Conservation (phyloP, 1,140 invertebrate species). For the Aphelenchoides fujianensis region DNA sequence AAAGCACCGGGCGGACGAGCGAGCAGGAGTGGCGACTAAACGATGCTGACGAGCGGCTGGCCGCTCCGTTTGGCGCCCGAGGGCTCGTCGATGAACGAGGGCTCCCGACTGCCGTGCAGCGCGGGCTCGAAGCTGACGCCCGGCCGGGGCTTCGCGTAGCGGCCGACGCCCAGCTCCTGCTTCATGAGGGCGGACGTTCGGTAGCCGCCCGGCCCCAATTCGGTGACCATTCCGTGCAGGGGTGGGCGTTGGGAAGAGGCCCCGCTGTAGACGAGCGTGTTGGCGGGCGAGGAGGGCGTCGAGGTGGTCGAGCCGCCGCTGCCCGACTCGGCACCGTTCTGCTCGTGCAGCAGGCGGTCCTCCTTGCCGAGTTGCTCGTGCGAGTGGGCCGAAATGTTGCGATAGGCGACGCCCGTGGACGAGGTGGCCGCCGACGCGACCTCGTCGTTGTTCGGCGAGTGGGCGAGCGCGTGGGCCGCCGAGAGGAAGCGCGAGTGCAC, state of each 20-base stretch:
- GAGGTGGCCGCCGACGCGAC: conserved; percentile 6
- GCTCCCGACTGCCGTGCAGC: background rate
- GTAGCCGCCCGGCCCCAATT: background rate
- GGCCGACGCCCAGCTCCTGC: background rate
- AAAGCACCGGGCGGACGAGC: too few relatives aligned
- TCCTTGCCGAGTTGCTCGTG: background rate
- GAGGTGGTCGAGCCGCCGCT: background rate
- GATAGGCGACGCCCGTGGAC: conserved; percentile 18
- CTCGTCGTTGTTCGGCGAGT: background rate
- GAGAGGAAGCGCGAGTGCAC: background rate
- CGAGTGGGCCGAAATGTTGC: conserved; percentile 7
- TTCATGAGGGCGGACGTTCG: conserved; percentile 12
- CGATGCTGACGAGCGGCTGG: conserved; percentile 14
- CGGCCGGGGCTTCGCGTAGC: background rate
- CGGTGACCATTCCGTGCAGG: background rate
- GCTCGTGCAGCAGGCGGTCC: background rate
- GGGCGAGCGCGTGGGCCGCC: background rate
- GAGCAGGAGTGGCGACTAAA: too few relatives aligned
- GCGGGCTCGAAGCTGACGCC: conserved; percentile 9
- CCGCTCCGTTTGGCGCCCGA: conserved; percentile 1
- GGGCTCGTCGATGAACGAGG: conserved; percentile 9
- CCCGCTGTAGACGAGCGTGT: background rate
- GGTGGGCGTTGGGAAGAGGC: background rate
- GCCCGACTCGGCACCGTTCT: background rate
- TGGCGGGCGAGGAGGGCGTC: background rate